A percentile compares a stretch with the other conserved stretches of the same genome.
These are phyloP conservation scores for Lagenorhynchus albirostris DNA, from an alignment of 2,113 vertebrate genomes.

Conservation along the genomic window DNA sequence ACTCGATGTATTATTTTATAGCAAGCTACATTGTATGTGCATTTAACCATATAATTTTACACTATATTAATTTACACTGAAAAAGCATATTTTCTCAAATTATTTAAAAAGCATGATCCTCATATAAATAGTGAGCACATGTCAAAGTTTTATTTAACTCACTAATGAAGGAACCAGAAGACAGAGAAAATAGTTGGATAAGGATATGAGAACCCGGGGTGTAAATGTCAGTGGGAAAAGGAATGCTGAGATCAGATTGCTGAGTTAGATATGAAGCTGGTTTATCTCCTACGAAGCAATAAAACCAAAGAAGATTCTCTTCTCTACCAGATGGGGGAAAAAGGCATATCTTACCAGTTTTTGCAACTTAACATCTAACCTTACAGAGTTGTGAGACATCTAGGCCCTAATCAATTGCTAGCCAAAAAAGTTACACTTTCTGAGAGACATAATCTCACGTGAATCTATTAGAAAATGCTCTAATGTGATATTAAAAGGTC, in stretches of 20 bases:
- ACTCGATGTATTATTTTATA: neutral
- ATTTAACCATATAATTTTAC: neutral
- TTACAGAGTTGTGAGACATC: neutral
- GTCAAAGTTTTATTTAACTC: neutral
- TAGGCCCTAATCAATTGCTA: neutral
- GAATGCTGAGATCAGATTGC: neutral
- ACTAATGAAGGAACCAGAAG: neutral
- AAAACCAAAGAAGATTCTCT: neutral
- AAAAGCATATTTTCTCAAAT: neutral
- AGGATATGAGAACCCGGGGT: neutral
- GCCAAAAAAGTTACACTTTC: neutral
- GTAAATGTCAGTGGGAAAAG: neutral
- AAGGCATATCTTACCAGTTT: neutral
- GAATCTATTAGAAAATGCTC: neutral
- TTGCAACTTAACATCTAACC: neutral
- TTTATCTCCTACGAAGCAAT: neutral
- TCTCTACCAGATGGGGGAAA: neutral
- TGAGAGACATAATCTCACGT: neutral
- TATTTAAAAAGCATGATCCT: neutral
- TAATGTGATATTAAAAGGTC: neutral
- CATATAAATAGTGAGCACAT: neutral
- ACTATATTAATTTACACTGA: neutral
- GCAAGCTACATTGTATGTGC: neutral
- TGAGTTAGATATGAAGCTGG: neutral
- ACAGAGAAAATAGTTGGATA: neutral